Evolutionary conservation across 2,888 invertebrate species (phyloP).

Genomic region (Noctua janthe): DNA sequence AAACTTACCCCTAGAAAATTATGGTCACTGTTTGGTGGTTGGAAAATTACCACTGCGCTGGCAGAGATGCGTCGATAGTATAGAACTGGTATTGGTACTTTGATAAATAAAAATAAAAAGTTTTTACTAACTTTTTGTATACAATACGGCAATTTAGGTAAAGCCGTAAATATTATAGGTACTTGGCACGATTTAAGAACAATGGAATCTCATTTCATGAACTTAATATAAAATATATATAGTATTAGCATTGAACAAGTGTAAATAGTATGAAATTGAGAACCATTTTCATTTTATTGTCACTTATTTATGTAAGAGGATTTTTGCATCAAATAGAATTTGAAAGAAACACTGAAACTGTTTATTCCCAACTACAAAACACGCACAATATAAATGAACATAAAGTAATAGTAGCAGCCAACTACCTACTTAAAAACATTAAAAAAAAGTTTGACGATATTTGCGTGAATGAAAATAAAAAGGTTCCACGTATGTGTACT

Average conservation of each 20-base stretch:
- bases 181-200: constrained; percentile 5
- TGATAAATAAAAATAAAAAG: background rate
- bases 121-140: background rate
- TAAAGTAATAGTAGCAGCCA: background rate
- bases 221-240: constrained; percentile 10
- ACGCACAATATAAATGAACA: background rate
- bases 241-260: constrained; percentile 7
- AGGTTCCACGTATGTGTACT: constrained; percentile 8
- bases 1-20: too few relatives aligned
- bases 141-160: background rate
- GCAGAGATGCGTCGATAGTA: background rate
- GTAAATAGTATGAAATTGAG: constrained; percentile 13
- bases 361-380: background rate
- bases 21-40: too few relatives aligned
- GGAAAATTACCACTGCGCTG: background rate
- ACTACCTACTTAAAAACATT: too few relatives aligned
- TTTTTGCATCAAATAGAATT: constrained; percentile 10
- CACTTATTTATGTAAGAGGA: background rate
- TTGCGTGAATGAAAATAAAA: constrained; percentile 13
- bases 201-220: constrained; percentile 7
- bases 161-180: background rate
- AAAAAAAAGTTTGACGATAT: background rate
- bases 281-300: constrained; percentile 8
- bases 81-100: background rate
- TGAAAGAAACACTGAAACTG: background rate